These are phyloP conservation scores for Pionites leucogaster DNA, from an alignment of 2,113 vertebrate species.

Conservation along the genomic window DNA sequence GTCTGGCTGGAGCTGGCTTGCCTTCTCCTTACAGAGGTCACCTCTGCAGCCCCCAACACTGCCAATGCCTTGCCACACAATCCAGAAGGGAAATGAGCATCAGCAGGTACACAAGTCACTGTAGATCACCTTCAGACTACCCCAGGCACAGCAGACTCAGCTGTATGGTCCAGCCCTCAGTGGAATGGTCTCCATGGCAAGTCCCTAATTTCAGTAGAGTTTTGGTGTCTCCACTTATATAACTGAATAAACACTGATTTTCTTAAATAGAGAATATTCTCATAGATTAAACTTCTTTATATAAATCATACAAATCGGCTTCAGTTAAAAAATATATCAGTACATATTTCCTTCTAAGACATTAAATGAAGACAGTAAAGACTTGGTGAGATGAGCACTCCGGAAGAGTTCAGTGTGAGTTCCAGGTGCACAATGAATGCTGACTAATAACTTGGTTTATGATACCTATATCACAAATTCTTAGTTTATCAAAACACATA, in stretches of 20 bases:
- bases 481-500: background rate
- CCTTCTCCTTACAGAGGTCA: background rate
- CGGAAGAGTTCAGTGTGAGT: background rate
- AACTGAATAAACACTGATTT: background rate
- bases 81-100: background rate
- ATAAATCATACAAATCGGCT: background rate
- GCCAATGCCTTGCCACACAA: background rate
- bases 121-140: background rate
- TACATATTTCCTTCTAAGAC: background rate
- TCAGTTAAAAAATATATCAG: background rate
- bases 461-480: background rate
- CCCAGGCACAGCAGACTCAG: background rate
- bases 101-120: background rate
- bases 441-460: background rate
- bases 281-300: background rate
- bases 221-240: background rate
- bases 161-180: fast-evolving
- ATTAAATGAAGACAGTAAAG: background rate
- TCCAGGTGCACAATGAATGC: background rate
- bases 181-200: background rate
- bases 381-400: background rate
- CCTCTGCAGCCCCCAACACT: fast-evolving
- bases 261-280: background rate
- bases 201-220: background rate
- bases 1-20: background rate